Base-by-base conservation (phyloP, 2,113 vertebrate genomes). In the Tyrannus savana region DNA sequence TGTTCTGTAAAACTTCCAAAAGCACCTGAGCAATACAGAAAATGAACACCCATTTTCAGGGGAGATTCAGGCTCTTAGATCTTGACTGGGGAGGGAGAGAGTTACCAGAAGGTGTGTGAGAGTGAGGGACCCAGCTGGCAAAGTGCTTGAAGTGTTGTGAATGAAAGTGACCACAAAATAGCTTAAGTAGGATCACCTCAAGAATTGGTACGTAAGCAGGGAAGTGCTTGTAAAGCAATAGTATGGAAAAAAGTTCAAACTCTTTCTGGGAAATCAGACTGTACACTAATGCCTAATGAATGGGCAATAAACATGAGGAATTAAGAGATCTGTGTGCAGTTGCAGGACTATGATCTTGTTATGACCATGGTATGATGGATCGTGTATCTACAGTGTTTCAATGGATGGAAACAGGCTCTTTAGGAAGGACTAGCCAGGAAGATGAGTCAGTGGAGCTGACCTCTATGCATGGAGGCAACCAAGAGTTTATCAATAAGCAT, bases 391-490 rank as follows among this genome's bases (percentile, higher is more conserved):
- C 4, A 30, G 22, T 10, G 31, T 5, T 60, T 19, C 19, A 9
- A 46, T 16, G 35, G 46, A 66, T 19, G 15, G 18, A 60, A 76
- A 76, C 4, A 22, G 46, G 28, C 6, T 50, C 15, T 62, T 83
- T 28, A 56, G 25, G 37, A 73, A 78, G 16, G n/a, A 50, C 6
- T 63, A 50, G 42, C 18, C 46, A 50, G 16, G 16, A 37, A 75
- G 46, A 60, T 8, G 35, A 91, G 33, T 14, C 6, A 35, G 16
- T 10, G 25, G n/a, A 37, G 7, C 3, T 78, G 44, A 31, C 23
- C 14, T 47, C 47, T 11, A 18, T 14, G 30, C 33, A 58, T 4
- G n/a, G 27, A 71, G 8, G 8, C 23, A 47, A 42, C 2, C 0
- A 0, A 53, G 63, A 71, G 30, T 49, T 66, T 56, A 75, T 19